Conservation (phyloP, 1,140 invertebrate species). For the Globodera ellingtonae region DNA sequence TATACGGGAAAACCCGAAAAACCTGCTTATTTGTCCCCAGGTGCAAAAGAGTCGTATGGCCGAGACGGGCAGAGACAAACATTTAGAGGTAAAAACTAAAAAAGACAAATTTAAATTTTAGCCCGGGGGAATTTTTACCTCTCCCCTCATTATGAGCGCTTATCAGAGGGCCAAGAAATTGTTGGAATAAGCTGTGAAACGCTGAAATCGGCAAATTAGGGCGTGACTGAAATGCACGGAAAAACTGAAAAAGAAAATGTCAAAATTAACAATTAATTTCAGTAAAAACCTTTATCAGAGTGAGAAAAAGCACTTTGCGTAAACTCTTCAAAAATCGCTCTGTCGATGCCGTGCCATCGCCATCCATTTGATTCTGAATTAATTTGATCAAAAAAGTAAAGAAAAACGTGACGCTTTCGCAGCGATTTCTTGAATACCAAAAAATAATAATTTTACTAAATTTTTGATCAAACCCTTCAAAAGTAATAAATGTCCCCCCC, state of each 20-base stretch:
- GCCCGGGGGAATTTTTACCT: neutral
- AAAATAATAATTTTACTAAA: too few relatives aligned
- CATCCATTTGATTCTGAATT: neutral
- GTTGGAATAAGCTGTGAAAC: conserved; percentile 10
- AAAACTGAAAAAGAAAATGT: conserved; percentile 22
- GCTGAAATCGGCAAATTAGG: conserved; percentile 1
- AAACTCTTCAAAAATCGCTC: conserved; percentile 25
- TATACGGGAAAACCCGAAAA: neutral
- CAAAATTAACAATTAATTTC: neutral
- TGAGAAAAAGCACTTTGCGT: conserved; percentile 29
- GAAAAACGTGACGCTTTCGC: too few relatives aligned
- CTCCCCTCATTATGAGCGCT: neutral
- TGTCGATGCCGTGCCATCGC: neutral
- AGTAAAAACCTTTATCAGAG: conserved; percentile 7
- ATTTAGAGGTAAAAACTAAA: neutral
- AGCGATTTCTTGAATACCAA: too few relatives aligned
- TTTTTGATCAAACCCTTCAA: too few relatives aligned
- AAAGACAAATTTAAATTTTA: neutral
- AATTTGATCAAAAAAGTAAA: too few relatives aligned
- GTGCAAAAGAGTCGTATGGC: conserved; percentile 9
- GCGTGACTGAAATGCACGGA: conserved; percentile 23
- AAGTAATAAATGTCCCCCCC: too few relatives aligned
- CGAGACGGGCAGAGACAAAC: conserved; percentile 11
- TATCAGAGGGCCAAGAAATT: conserved; percentile 17
- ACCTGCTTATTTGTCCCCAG: conserved; percentile 19